phyloP scores from a whole-genome alignment of 2,797 vertebrate genomes.

The Carapus acus region DNA sequence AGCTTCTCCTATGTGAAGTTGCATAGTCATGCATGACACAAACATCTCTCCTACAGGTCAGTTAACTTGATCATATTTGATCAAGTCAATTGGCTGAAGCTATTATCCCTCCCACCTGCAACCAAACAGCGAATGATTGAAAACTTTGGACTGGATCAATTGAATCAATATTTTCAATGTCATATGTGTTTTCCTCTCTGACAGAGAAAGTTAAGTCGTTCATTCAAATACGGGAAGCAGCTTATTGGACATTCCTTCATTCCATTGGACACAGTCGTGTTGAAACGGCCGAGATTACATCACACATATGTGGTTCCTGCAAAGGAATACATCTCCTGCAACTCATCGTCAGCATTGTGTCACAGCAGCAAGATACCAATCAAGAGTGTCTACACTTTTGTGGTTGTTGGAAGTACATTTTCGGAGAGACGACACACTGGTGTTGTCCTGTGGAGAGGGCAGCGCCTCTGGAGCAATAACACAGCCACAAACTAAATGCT shows the following conservation, averaged over 20 bases:
- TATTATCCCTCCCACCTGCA: conserved; percentile 22
- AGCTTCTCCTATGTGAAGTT: no score
- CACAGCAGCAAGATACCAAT: background rate
- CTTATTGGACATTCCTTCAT: no score
- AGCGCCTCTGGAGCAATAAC: background rate
- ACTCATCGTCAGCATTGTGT: background rate
- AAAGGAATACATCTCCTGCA: background rate
- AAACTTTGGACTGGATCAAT: conserved; percentile 14
- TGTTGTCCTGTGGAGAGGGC: no score
- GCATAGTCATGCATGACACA: no score
- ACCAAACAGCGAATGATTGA: conserved; percentile 7
- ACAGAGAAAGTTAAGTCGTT: background rate
- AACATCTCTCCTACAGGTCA: no score
- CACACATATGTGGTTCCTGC: background rate
- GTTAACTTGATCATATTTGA: no score
- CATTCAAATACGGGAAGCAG: background rate
- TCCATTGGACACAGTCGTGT: no score
- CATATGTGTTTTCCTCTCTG: no score
- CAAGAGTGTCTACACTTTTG: background rate
- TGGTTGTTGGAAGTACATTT: background rate
- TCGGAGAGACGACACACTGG: background rate
- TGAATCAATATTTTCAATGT: no score
- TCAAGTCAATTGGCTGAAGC: conserved; percentile 6
- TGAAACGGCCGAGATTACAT: background rate
- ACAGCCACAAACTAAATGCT: background rate